Base-by-base conservation (phyloP, 2,888 invertebrate genomes). In the Chromoteleia sp. region DNA sequence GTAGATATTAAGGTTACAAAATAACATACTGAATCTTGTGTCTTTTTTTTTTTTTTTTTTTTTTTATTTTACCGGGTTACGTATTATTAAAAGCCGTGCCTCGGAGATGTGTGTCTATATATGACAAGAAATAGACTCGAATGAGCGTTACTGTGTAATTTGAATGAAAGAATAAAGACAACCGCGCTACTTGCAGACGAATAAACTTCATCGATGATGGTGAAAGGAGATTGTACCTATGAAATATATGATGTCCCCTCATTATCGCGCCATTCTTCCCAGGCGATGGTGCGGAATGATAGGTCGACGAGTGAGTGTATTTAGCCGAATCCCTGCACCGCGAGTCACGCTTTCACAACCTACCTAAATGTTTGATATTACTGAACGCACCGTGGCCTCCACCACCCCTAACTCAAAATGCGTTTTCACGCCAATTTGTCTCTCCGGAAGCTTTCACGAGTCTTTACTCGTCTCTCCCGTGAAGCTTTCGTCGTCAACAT, bases 381-480 rank as follows among this genome's bases (percentile, higher is more conserved):
- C 86, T 84, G 86, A 86, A 83, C 85, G 84, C 85, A 63, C 81
- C 83, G 73, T 78, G 82, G 76, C 73, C 83, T 80, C 63, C 81
- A 74, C 85, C 86, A 83, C 85, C 85, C 84, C 85, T 85, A 76
- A 77, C 78, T 86, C 87, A 85, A 90, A 89, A 89, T 89, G 89
- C 90, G 89, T 90, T 90, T 90, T 90, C 90, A 90, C 90, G 89
- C 89, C 90, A 90, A 90, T 90, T 90, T 90, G 88, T 89, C 90
- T 86, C 88, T 86, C 90, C 90, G 90, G 90, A 90, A 90, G 90
- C 90, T 90, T 90, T 90, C 89, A 90, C 90, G 88, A 89, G 90
- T 90, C 90, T 90, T 90, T 89, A 90, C 90, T 88, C 89, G 85
- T 84, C 87, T 86, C 88, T 86, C 85, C 77, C 68, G 75, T 39